phyloP scores from a whole-genome alignment of 2,888 invertebrate species.

The Troilus luridus region DNA sequence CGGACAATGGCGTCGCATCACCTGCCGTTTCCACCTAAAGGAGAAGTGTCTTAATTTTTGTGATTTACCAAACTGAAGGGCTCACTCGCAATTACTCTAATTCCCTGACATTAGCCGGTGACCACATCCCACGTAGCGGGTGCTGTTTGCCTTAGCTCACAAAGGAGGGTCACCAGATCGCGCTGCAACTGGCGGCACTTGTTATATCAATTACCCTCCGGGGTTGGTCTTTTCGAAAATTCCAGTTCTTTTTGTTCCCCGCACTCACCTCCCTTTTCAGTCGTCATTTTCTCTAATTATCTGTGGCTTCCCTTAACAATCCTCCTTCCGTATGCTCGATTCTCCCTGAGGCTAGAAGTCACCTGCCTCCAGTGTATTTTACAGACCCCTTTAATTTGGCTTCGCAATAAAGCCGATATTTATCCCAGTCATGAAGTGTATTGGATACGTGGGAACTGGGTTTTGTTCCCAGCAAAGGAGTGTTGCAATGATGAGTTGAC shows the following conservation, averaged over 20 bases:
- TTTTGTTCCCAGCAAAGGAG: background rate
- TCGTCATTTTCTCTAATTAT: slow-evolving; percentile 31
- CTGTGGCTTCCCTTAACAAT: slow-evolving; percentile 43
- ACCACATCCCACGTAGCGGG: slow-evolving; percentile 50
- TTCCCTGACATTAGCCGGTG: background rate
- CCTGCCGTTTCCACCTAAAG: slow-evolving; percentile 20
- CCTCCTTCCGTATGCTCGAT: slow-evolving; percentile 7
- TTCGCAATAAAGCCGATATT: background rate
- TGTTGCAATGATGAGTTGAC: slow-evolving; percentile 3
- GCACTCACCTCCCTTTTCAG: background rate
- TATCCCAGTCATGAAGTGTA: background rate
- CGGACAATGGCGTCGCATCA: background rate
- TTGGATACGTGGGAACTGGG: background rate
- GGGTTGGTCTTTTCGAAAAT: slow-evolving; percentile 45
- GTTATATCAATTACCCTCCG: slow-evolving; percentile 52
- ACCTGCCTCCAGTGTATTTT: background rate
- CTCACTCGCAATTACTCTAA: slow-evolving; percentile 30
- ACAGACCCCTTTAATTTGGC: slow-evolving; percentile 8
- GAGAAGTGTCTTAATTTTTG: slow-evolving; percentile 51
- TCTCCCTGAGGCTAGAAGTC: background rate
- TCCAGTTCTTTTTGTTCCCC: slow-evolving; percentile 40
- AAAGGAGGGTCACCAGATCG: slow-evolving; percentile 36
- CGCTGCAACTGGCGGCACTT: slow-evolving; percentile 36
- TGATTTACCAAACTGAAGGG: slow-evolving; percentile 49
- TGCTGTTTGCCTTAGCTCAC: slow-evolving; percentile 33